These are phyloP conservation scores for Entomyzon cyanotis DNA, from an alignment of 2,113 vertebrate genomes.

Conservation along the genomic window DNA sequence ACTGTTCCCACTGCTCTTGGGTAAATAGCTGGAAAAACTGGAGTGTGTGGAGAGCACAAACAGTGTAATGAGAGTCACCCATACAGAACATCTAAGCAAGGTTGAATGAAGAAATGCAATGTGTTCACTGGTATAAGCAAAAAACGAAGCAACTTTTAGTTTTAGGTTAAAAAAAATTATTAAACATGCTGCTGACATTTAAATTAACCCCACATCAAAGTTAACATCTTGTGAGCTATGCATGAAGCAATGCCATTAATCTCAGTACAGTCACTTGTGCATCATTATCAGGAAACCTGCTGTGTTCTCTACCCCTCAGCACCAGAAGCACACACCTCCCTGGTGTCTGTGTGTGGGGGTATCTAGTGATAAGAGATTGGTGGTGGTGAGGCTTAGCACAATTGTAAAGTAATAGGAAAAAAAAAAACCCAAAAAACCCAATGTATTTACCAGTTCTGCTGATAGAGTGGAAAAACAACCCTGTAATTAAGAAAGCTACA, in stretches of 20 bases:
- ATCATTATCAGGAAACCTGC: background rate
- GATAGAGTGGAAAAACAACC: background rate
- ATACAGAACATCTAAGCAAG: background rate
- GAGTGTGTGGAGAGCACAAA: accelerated
- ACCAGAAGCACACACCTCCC: background rate
- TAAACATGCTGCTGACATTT: background rate
- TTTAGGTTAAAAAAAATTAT: background rate
- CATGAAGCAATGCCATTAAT: background rate
- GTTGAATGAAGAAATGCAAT: background rate
- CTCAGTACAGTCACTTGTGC: background rate
- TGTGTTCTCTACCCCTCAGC: background rate
- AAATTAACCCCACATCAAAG: background rate
- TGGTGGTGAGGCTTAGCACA: background rate
- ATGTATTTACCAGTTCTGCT: background rate
- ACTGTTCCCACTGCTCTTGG: background rate
- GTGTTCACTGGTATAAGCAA: background rate
- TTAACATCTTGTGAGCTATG: background rate
- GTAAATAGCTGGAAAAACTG: background rate
- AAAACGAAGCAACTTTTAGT: background rate
- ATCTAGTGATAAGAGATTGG: background rate
- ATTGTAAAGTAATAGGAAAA: background rate
- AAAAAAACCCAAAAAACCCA: no score
- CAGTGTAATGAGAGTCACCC: background rate
- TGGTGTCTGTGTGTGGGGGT: background rate
- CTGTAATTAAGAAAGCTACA: background rate